phyloP scores from a whole-genome alignment of 2,797 vertebrate genomes.

The Sus cebifrons region DNA sequence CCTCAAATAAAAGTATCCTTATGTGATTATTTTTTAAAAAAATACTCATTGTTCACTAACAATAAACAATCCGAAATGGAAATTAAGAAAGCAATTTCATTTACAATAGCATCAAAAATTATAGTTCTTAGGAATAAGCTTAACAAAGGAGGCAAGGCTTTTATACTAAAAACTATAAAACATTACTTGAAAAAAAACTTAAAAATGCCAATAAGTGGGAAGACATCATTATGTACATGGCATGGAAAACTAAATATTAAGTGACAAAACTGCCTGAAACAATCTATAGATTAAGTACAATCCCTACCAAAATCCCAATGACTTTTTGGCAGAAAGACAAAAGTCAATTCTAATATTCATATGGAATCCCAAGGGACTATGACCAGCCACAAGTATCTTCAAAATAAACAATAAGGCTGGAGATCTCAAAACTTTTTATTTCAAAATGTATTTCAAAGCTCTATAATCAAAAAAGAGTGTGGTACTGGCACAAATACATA shows the following conservation, averaged over 20 bases:
- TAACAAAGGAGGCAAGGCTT: neutral
- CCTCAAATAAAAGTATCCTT: slow-evolving; percentile 91
- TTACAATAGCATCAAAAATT: neutral
- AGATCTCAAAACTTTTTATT: neutral
- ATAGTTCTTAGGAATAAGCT: neutral
- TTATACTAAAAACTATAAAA: neutral
- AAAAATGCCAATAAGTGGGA: neutral
- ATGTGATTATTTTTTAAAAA: slow-evolving; percentile 85
- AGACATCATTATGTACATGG: neutral
- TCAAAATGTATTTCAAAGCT: neutral
- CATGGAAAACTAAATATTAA: neutral
- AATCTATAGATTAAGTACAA: neutral
- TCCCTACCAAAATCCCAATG: neutral
- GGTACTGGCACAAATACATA: neutral
- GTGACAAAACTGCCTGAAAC: neutral
- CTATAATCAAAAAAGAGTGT: neutral
- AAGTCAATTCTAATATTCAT: neutral
- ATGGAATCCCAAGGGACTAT: neutral
- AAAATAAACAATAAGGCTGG: neutral
- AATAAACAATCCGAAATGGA: slow-evolving; percentile 9
- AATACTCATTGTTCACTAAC: neutral
- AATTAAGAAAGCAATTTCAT: neutral
- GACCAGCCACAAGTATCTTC: neutral
- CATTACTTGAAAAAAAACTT: neutral
- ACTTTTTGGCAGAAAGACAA: too few species aligned